Evolutionary conservation across 2,888 invertebrate genomes (phyloP), one percentile per base, ranked within the genome.

Genomic region (Hypercompe scribonia): DNA sequence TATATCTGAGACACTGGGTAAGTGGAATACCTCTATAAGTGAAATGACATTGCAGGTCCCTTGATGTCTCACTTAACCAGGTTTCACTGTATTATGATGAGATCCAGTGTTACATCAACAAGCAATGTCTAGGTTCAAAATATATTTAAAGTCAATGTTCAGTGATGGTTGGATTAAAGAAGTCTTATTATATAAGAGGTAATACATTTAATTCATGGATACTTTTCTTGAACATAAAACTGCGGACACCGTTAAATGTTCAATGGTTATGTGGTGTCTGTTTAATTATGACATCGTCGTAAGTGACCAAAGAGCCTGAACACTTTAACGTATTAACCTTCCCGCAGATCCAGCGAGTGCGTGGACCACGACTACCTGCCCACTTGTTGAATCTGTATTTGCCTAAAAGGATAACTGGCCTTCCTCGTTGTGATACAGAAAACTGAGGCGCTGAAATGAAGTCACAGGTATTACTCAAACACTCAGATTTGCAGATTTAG

Each of bases 331-430:
- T 76, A 73, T 90, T 88, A 0, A 90, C 91, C 78, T 91, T 91
- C 7, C 80, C 88, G 71, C 92, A 92, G 10, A 90, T 85, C 92
- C 92, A 92, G 28, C 91, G 84, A 7, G 82, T 87, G 1, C 90
- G 81, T 0, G 81, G 71, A 1, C 90, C 90, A 18, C 81, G 81
- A 71, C 91, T 91, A 10, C 89, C 86, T 4, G 80, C 84, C 86
- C 89, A 89, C 75, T 86, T 86, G 72, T 92, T 91, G 73, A 86
- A 92, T 11, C 92, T 86, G 66, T 92, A 91, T 0, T 76, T 74
- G 0, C 88, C 90, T 10, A 90, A 81, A 21, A 89, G 78, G 34
- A 91, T 87, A 2, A 89, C 90, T 1, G 88, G 90, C 3, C 86
- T 87, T 31, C 91, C 91, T 28, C 80, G 85, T 33, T 80, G 82